phyloP scores from a whole-genome alignment of 2,888 invertebrate species.

The Molorchus minor region DNA sequence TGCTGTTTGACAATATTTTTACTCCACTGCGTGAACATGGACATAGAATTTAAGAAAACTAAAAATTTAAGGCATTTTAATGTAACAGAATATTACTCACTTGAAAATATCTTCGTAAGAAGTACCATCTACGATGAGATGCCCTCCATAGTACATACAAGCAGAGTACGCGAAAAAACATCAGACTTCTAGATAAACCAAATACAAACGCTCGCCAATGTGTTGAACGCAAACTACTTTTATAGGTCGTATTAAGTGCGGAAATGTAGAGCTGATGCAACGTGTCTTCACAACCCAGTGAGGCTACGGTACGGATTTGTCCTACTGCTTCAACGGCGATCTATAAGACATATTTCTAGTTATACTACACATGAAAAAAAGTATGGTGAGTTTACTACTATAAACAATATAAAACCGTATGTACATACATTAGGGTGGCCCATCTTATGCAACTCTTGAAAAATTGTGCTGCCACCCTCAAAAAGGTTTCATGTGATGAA shows the following conservation, averaged over 20 bases:
- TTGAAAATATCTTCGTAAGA: conserved; percentile 73
- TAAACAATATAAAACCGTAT: too few relatives aligned
- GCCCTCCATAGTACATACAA: conserved; percentile 78
- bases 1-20: too few relatives aligned
- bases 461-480: too few relatives aligned
- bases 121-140: conserved; percentile 70
- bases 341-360: conserved; percentile 62
- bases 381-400: too few relatives aligned
- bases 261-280: conserved; percentile 72
- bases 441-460: too few relatives aligned
- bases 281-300: conserved; percentile 74
- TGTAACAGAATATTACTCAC: too few relatives aligned
- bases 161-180: conserved; percentile 78
- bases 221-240: conserved; percentile 67
- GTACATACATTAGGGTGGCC: too few relatives aligned
- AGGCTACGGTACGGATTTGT: conserved; percentile 80
- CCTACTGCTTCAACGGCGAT: conserved; percentile 81
- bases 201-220: conserved; percentile 76
- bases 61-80: too few relatives aligned
- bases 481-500: too few relatives aligned
- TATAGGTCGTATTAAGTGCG: conserved; percentile 70
- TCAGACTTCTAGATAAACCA: conserved; percentile 76
- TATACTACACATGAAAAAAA: too few relatives aligned
- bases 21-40: too few relatives aligned
- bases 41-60: too few relatives aligned